Percentiles rank a stretch among this genome's conserved stretches.
Conservation (phyloP, 2,113 vertebrate species). For the Dipodomys stephensi region DNA sequence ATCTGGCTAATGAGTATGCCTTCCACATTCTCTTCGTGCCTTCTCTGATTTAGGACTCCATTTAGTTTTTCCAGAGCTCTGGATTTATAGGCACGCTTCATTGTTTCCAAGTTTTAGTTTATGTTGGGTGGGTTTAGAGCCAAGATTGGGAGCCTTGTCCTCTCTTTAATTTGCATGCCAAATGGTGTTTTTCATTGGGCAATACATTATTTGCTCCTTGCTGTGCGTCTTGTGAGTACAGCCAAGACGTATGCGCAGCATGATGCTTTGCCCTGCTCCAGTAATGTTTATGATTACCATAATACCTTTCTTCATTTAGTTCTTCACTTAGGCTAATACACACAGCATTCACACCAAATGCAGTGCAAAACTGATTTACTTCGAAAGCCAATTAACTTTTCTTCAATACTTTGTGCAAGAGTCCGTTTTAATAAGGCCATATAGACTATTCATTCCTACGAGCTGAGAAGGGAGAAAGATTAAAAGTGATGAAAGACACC, state of each 20-base stretch:
- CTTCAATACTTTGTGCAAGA: not conserved
- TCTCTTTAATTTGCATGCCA: constrained; percentile 47
- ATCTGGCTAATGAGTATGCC: not conserved
- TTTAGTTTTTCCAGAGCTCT: constrained; percentile 47
- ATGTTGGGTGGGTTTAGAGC: constrained; percentile 16
- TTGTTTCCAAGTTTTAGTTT: constrained; percentile 61
- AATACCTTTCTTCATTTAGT: constrained; percentile 58
- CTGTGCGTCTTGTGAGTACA: not conserved
- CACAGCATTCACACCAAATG: constrained; percentile 26
- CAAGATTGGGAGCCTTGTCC: constrained; percentile 8
- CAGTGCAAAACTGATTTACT: constrained; percentile 19
- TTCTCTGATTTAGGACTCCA: constrained; percentile 64
- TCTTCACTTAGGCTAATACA: constrained; percentile 54
- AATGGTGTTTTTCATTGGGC: constrained; percentile 15
- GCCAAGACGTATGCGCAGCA: not conserved
- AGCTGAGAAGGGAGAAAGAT: constrained; percentile 39
- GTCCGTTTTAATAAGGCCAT: constrained; percentile 58
- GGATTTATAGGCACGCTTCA: constrained; percentile 64
- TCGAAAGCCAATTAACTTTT: constrained; percentile 62
- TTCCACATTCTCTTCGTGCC: not conserved
- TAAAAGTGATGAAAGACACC: not conserved
- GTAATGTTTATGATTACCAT: constrained; percentile 1
- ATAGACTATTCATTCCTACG: not conserved
- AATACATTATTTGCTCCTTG: not conserved
- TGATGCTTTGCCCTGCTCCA: not conserved